Evolutionary conservation across 2,797 vertebrate species (phyloP).

Genomic region (Pristis pectinata): DNA sequence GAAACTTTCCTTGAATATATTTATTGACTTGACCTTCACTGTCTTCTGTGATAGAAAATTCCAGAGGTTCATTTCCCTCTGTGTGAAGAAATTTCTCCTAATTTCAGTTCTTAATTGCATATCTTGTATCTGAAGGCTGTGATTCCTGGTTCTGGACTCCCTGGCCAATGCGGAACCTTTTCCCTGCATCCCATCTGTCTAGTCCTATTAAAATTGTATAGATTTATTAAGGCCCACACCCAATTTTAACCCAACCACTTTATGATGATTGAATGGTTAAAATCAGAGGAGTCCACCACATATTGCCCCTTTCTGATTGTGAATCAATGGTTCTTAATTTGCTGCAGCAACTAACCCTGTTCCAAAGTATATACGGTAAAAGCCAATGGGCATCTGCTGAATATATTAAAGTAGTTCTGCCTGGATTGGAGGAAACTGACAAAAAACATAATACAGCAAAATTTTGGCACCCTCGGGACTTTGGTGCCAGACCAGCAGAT

Average conservation of each 20-base stretch:
- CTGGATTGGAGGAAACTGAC: not conserved
- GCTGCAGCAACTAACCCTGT: not conserved
- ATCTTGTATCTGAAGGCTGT: too few species aligned
- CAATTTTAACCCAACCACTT: not conserved
- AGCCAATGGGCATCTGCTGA: not conserved
- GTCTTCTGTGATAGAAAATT: too few species aligned
- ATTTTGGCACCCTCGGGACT: not conserved
- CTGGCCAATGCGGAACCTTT: too few species aligned
- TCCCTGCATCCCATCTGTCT: not conserved
- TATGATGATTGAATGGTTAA: not conserved
- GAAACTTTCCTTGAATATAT: too few species aligned
- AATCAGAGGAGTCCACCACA: not conserved
- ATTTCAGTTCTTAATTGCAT: too few species aligned
- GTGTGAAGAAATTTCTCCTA: too few species aligned
- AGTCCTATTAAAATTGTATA: not conserved
- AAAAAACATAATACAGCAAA: not conserved
- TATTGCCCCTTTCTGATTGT: not conserved
- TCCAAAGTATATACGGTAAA: not conserved
- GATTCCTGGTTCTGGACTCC: too few species aligned
- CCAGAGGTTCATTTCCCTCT: too few species aligned
- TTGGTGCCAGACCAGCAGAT: too few species aligned
- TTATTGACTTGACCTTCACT: too few species aligned
- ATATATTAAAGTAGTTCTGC: not conserved
- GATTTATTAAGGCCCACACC: not conserved
- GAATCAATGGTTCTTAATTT: not conserved